Evolutionary conservation across 2,113 vertebrate genomes (phyloP).

Genomic region (Prionailurus viverrinus): DNA sequence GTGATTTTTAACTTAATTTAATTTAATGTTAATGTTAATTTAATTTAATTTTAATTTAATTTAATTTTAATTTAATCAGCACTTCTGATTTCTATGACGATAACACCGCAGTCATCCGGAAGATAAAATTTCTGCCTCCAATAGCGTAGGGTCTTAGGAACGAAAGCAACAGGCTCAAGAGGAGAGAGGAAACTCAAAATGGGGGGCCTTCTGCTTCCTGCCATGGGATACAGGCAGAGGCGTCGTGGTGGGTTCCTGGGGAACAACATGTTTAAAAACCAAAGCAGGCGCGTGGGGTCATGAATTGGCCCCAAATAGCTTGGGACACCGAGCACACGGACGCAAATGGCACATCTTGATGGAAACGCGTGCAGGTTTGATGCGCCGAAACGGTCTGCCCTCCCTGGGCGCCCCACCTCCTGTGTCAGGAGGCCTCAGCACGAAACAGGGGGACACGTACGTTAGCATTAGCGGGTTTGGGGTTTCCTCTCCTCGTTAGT

Average conservation of each 20-base stretch:
- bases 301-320: slow-evolving; percentile 24
- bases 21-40: too few species aligned
- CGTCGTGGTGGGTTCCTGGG: not conserved
- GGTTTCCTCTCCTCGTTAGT: not conserved
- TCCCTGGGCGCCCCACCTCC: not conserved
- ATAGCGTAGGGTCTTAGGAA: not conserved
- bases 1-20: not conserved
- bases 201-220: not conserved
- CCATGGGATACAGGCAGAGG: not conserved
- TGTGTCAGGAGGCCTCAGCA: not conserved
- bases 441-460: rapidly evolving
- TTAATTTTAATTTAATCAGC: too few species aligned
- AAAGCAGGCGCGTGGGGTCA: slow-evolving; percentile 17
- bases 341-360: not conserved
- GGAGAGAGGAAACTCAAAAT: not conserved
- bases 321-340: not conserved
- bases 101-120: not conserved
- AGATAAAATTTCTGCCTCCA: not conserved
- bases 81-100: not conserved
- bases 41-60: too few species aligned
- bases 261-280: slow-evolving; percentile 5
- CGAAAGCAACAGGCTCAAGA: not conserved
- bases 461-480: not conserved
- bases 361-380: not conserved
- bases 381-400: not conserved